Evolutionary conservation across 2,797 vertebrate species (phyloP).

Genomic region (Sebastes oblongus): DNA sequence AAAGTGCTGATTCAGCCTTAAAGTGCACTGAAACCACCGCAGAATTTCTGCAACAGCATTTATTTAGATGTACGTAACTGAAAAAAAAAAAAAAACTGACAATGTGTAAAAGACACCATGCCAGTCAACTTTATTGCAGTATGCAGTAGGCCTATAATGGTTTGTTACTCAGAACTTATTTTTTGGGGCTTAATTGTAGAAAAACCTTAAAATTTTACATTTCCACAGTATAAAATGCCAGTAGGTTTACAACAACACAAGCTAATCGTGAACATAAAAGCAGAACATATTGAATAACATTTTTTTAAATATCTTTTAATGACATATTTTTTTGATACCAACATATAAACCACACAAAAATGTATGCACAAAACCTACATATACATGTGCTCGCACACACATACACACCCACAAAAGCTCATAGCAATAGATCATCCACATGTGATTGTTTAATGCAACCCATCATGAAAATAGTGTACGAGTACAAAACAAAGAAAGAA

Average conservation of each 20-base stretch:
- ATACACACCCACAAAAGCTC: no score
- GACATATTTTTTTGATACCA: no score
- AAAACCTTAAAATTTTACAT: not conserved
- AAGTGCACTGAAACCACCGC: not conserved
- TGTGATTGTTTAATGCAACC: not conserved
- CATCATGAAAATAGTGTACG: not conserved
- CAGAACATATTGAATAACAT: no score
- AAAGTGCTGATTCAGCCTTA: slow-evolving; percentile 17
- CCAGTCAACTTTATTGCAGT: not conserved
- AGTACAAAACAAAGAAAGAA: not conserved
- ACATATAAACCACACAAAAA: no score
- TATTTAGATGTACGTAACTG: no score
- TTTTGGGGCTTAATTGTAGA: not conserved
- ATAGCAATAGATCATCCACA: no score
- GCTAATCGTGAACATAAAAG: not conserved
- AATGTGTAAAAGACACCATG: not conserved
- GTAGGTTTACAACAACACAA: not conserved
- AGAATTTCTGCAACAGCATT: no score
- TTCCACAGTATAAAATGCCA: not conserved
- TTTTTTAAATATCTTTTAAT: no score
- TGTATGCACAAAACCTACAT: no score
- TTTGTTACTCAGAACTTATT: not conserved
- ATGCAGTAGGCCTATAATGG: not conserved
- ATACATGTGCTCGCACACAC: no score
- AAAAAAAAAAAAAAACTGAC: not conserved